phyloP scores from a whole-genome alignment of 2,888 invertebrate species.

The Lasioglossum oenotherae region DNA sequence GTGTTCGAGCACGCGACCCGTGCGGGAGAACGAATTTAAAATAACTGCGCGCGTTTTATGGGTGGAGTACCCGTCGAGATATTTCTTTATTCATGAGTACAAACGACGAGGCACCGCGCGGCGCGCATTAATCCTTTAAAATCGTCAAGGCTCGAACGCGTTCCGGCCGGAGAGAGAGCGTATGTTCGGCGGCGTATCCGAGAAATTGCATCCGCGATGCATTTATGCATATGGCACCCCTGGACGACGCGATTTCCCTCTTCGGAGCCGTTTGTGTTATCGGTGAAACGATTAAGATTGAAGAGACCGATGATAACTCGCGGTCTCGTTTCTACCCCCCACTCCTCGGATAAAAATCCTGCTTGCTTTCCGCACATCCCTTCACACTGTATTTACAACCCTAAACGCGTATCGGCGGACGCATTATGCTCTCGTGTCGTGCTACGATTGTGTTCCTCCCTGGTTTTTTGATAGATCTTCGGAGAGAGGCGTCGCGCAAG shows the following conservation, averaged over 20 bases:
- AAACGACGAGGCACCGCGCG: conserved; percentile 42
- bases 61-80: conserved; percentile 49
- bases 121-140: conserved; percentile 51
- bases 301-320: conserved; percentile 14
- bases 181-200: conserved; percentile 19
- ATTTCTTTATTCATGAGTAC: conserved; percentile 59
- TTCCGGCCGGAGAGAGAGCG: conserved; percentile 1
- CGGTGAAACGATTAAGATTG: conserved; percentile 12
- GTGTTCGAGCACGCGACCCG: conserved; percentile 56
- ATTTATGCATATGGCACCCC: neutral
- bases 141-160: conserved; percentile 34
- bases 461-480: neutral
- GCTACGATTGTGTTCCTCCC: neutral
- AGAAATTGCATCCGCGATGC: conserved; percentile 16
- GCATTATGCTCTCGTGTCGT: neutral
- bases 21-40: conserved; percentile 63
- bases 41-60: conserved; percentile 63
- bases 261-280: conserved; percentile 15
- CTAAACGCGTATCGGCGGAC: neutral
- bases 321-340: neutral
- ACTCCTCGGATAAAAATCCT: neutral
- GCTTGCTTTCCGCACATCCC: neutral
- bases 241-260: neutral
- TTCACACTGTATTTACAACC: neutral
- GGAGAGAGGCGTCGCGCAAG: neutral